phyloP scores from a whole-genome alignment of 2,888 invertebrate species.

The Cheilosia variabilis region DNA sequence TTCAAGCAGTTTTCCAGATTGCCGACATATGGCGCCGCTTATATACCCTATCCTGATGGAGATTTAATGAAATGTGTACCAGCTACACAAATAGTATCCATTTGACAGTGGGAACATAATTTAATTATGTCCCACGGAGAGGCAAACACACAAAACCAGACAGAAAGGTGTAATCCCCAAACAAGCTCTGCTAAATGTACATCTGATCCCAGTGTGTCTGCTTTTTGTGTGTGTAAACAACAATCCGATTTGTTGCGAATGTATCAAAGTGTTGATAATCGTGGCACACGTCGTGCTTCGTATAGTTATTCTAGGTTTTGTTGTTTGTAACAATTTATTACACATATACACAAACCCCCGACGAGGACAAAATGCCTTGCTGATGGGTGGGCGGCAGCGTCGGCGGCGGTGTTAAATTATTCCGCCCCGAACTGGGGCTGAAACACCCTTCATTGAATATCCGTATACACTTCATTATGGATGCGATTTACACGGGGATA shows the following conservation, averaged over 20 bases:
- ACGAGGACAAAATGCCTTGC: conserved; percentile 1
- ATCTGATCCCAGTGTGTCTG: conserved; percentile 60
- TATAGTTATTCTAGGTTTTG: conserved; percentile 49
- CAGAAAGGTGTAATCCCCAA: conserved; percentile 62
- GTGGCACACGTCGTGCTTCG: conserved; percentile 50
- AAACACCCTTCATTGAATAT: conserved; percentile 66
- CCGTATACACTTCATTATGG: conserved; percentile 68
- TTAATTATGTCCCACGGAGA: conserved; percentile 57
- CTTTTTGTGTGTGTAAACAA: conserved; percentile 68
- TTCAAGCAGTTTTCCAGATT: conserved; percentile 22
- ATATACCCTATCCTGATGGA: neutral
- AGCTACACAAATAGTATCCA: conserved; percentile 4
- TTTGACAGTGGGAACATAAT: conserved; percentile 33
- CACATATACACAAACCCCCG: conserved; percentile 17
- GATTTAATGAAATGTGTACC: conserved; percentile 21
- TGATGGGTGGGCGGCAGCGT: neutral
- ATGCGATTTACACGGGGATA: conserved; percentile 59
- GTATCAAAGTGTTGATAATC: conserved; percentile 73
- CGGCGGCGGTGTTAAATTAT: conserved; percentile 40
- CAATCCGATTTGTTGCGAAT: conserved; percentile 70
- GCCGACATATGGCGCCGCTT: neutral
- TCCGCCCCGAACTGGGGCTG: conserved; percentile 46
- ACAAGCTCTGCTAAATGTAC: conserved; percentile 65
- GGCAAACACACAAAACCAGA: conserved; percentile 45
- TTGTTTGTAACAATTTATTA: conserved; percentile 70